Percentiles rank a stretch among this genome's conserved stretches.
Evolutionary conservation across 2,888 invertebrate species (phyloP).

Genomic region (Thecocarcelia acutangulata): DNA sequence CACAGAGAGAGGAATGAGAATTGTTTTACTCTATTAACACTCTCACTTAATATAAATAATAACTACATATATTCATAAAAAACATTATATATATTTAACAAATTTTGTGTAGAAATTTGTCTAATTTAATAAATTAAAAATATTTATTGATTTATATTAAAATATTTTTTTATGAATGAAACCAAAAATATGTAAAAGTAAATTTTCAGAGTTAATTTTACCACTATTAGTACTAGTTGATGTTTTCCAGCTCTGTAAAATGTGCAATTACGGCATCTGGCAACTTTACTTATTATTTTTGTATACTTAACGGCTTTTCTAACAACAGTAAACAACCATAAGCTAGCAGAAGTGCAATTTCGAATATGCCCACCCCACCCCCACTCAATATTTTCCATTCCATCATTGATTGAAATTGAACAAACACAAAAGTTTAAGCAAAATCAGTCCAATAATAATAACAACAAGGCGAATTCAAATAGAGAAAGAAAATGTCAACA

Average conservation of each 20-base stretch:
- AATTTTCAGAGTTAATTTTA: too few relatives aligned
- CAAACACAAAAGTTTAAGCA: slow-evolving; percentile 43
- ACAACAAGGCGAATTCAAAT: slow-evolving; percentile 26
- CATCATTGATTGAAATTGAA: slow-evolving; percentile 2
- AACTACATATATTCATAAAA: too few relatives aligned
- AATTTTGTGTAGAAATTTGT: too few relatives aligned
- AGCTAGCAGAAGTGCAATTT: background rate
- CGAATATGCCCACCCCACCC: background rate
- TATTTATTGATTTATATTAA: too few relatives aligned
- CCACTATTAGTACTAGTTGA: too few relatives aligned
- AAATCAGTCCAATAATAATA: slow-evolving; percentile 14
- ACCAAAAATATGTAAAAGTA: too few relatives aligned
- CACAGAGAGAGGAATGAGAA: too few relatives aligned
- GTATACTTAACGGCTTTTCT: background rate
- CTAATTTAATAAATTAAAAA: too few relatives aligned
- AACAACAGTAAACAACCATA: slow-evolving; percentile 34
- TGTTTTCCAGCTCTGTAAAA: background rate
- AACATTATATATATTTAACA: too few relatives aligned
- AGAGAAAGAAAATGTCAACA: slow-evolving; percentile 27
- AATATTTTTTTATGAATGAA: too few relatives aligned
- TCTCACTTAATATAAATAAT: too few relatives aligned
- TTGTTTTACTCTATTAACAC: too few relatives aligned
- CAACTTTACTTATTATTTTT: background rate
- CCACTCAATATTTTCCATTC: background rate
- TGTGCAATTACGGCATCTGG: background rate